Conservation (phyloP, 2,113 vertebrate species). For the Murina feae region DNA sequence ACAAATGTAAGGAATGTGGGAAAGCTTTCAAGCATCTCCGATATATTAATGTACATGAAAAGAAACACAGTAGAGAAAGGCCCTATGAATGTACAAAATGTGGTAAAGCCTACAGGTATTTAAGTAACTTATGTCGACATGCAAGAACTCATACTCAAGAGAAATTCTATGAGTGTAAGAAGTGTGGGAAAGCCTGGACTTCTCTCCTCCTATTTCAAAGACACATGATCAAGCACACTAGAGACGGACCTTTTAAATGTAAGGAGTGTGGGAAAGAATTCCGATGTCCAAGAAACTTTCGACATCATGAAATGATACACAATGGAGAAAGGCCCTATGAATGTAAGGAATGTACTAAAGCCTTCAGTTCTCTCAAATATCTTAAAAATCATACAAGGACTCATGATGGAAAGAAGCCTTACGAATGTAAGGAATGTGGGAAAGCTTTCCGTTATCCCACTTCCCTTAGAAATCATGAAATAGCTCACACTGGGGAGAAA, state of each 20-base stretch:
- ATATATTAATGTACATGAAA: constrained; percentile 42
- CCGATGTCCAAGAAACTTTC: background rate
- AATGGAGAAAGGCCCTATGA: constrained; percentile 19
- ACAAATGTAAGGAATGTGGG: constrained; percentile 54
- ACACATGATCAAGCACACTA: background rate
- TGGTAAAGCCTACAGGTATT: background rate
- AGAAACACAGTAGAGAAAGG: background rate
- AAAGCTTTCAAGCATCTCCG: constrained; percentile 40
- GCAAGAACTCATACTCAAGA: background rate
- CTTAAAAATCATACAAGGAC: background rate
- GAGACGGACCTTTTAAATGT: constrained; percentile 7
- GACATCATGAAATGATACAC: constrained; percentile 29
- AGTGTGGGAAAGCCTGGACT: background rate
- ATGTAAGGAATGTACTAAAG: background rate
- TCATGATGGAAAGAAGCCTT: background rate
- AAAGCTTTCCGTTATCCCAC: background rate
- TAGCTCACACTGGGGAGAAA: constrained; percentile 27
- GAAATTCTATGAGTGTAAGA: background rate
- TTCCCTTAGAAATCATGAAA: constrained; percentile 15
- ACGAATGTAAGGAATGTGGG: background rate
- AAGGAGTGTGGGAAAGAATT: background rate
- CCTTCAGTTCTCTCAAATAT: background rate
- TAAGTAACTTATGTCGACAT: background rate
- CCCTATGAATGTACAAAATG: background rate
- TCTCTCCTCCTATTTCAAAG: background rate